Conservation (phyloP, 1,140 invertebrate species). For the Reticulitermes speratus region DNA sequence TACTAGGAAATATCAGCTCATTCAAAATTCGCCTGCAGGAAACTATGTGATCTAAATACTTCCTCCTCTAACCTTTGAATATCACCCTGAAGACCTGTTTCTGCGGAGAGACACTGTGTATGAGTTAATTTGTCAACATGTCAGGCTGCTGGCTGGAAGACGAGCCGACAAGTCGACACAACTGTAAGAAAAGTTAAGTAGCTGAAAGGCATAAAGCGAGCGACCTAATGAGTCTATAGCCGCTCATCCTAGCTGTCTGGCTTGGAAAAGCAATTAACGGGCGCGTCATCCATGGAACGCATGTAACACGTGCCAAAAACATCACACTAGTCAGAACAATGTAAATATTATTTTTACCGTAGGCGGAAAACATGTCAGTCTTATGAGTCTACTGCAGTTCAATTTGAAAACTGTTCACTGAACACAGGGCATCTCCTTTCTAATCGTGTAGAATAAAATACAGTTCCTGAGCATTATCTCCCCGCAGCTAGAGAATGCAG, state of each 20-base stretch:
- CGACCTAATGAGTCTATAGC: slow-evolving; percentile 9
- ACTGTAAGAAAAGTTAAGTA: slow-evolving; percentile 14
- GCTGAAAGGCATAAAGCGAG: neutral
- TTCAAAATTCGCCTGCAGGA: too few relatives aligned
- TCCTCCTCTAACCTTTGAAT: too few relatives aligned
- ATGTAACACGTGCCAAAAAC: neutral
- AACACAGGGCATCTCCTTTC: too few relatives aligned
- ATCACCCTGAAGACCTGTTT: neutral
- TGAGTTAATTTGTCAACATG: slow-evolving; percentile 16
- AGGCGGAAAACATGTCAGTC: neutral
- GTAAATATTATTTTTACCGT: neutral
- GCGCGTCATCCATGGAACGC: neutral
- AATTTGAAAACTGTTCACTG: too few relatives aligned
- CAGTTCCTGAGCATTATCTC: too few relatives aligned
- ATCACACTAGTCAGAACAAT: neutral
- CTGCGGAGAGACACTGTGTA: neutral
- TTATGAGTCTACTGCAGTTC: neutral
- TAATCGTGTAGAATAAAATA: too few relatives aligned
- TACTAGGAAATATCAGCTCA: too few relatives aligned
- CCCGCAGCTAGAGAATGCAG: too few relatives aligned
- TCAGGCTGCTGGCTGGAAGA: neutral
- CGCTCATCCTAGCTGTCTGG: neutral
- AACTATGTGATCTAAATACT: too few relatives aligned
- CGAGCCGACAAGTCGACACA: neutral
- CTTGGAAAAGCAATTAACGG: neutral